Percentiles rank a stretch among this genome's conserved stretches.
phyloP scores from a whole-genome alignment of 2,888 invertebrate genomes.

The Acleris literana region DNA sequence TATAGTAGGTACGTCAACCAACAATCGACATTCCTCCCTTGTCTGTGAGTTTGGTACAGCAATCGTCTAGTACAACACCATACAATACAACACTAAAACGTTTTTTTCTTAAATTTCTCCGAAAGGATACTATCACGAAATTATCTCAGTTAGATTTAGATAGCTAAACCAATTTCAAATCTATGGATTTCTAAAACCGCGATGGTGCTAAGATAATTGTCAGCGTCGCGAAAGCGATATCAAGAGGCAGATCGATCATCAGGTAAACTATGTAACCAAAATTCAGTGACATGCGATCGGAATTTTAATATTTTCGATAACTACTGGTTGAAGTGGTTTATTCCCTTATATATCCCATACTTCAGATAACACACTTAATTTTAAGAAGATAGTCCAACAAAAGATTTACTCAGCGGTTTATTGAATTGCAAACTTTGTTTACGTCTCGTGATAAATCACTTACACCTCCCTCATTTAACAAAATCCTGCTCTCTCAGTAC shows the following conservation, averaged over 20 bases:
- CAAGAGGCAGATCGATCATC: neutral
- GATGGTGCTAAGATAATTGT: neutral
- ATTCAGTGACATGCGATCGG: slow-evolving; percentile 1
- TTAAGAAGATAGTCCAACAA: neutral
- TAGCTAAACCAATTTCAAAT: neutral
- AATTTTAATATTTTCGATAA: neutral
- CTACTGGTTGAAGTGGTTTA: neutral
- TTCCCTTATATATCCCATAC: neutral
- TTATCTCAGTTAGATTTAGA: neutral
- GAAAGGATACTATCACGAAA: neutral
- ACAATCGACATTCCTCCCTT: no score
- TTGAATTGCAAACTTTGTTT: slow-evolving; percentile 10
- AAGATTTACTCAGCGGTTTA: neutral
- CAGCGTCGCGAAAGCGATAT: neutral
- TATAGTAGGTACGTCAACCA: no score
- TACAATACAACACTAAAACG: neutral
- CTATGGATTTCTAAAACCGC: neutral
- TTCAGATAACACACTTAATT: neutral
- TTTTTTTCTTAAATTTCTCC: neutral
- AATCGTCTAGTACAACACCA: no score
- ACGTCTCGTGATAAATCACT: slow-evolving; percentile 2
- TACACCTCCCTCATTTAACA: neutral
- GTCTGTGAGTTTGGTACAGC: no score
- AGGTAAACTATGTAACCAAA: slow-evolving; percentile 27
- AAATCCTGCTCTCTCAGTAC: neutral